These are phyloP conservation scores for Pemphredon lugubris DNA, from an alignment of 2,888 invertebrate genomes.

Conservation along the genomic window DNA sequence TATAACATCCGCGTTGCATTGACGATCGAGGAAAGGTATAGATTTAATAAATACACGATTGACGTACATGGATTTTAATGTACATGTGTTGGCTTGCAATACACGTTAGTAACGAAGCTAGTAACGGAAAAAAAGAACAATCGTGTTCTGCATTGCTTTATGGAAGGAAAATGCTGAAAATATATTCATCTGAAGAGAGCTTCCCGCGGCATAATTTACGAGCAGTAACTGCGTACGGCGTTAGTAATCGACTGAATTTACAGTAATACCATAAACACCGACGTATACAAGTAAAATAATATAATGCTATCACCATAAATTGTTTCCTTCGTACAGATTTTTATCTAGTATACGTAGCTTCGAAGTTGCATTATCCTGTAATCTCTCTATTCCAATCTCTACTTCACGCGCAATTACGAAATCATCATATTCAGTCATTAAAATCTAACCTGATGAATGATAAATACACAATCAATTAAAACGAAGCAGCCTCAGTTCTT, in stretches of 20 bases:
- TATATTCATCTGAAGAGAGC: slow-evolving; percentile 1
- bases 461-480: background rate
- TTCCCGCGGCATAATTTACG: background rate
- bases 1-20: too few relatives aligned
- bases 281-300: background rate
- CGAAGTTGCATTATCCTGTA: background rate
- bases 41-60: background rate
- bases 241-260: background rate
- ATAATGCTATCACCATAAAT: background rate
- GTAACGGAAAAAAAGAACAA: background rate
- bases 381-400: too few relatives aligned
- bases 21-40: background rate
- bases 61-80: slow-evolving; percentile 31
- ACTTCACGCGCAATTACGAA: too few relatives aligned
- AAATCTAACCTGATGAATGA: background rate
- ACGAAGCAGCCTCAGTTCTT: background rate
- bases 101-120: slow-evolving; percentile 5
- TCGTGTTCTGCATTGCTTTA: background rate
- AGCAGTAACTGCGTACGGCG: background rate
- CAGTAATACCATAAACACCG: background rate
- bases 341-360: background rate
- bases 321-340: background rate
- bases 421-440: background rate
- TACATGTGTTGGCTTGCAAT: slow-evolving; percentile 25
- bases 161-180: slow-evolving; percentile 6